Evolutionary conservation across 2,888 invertebrate genomes (phyloP), one percentile per base, ranked within the genome.

Genomic region (Platypus cylindrus): DNA sequence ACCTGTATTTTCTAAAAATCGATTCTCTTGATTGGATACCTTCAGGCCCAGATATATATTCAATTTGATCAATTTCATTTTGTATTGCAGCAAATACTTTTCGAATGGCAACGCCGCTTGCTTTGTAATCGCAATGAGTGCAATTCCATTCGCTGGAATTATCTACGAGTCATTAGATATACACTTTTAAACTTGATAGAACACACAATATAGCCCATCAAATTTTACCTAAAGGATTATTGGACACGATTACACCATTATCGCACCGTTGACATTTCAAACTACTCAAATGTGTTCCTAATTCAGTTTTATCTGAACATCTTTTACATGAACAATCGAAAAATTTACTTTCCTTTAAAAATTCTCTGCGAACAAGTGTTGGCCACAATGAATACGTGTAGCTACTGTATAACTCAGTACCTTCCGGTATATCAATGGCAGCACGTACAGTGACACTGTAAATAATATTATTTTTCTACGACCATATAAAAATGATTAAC

Each of bases 211-310:
- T 7, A 20, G 7, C 20, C 11, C 15, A 13, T 17, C 13, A 11
- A 9, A n/a, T 29, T 60, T 58, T 62, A 80, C 81, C 78, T 46
- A 79, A 60, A 17, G 83, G 73, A 59, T 78, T 66, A 32, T 67
- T 64, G 3, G 78, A 65, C 38, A 78, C 44, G 30, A 82, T 65
- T 30, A 78, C 60, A 1, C 83, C 81, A 44, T 76, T 74, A 43
- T 78, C 76, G 51, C 83, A 83, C 56, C 78, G 78, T 46, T 67
- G 75, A 51, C 87, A 89, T 55, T 80, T 83, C 2, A 87, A 58
- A 0, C 84, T 75, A 45, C 85, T 80, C 53, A 83, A 69, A 52
- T 84, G 73, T 0, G 86, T 83, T 5, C 76, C 80, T 28, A 87
- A 59, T 55, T 89, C 89, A 0, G 77, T 78, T 7, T 84, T 80